Base-by-base conservation (phyloP, 2,888 invertebrate species). In the Alentia gelatinosa region DNA sequence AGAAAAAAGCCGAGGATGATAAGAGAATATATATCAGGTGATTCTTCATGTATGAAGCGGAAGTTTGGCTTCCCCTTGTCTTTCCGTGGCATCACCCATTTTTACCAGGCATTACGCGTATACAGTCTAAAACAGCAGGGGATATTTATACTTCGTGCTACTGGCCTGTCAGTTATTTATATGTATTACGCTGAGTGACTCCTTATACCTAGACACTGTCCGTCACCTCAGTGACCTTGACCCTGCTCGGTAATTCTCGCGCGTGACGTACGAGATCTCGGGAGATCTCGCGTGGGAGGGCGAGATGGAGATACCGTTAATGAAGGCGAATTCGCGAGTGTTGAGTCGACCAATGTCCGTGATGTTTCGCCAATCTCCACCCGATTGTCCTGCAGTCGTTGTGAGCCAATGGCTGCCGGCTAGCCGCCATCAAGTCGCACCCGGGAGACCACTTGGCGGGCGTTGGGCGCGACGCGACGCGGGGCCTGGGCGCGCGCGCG, bases 331-430 rank as follows among this genome's bases (percentile, higher is more conserved):
- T 86, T 47, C n/a, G 86, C 35, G 47, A 47, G 79, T 33, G 86
- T 86, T 42, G 86, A 47, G 86, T 42, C 86, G 42, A 7, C n/a
- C 86, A 86, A 37, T 79, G 50, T 30, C 50, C 47, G 86, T 19
- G 47, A 47, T 86, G 86, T 47, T 86, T 86, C 50, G 86, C 47
- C 86, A 86, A 86, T 86, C 86, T 86, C 50, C 42, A 47, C 30
- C 86, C 30, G 19, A 86, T 86, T 86, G 86, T 86, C 47, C 86
- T n/a, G 15, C 33, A 42, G 83, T 86, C 86, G 19, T 33, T 50
- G 50, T 23, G 26, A 86, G 86, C 86, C 86, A 86, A 42, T 47
- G 37, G 74, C 30, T 15, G 12, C 74, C 4, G 33, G 26, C 33
- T 33, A 12, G 5, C 33, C 30, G 4, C 74, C 33, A 74, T 74